Evolutionary conservation across 1,140 invertebrate species (phyloP), one percentile per base, ranked within the genome.

Genomic region (Temnothorax curvispinosus): DNA sequence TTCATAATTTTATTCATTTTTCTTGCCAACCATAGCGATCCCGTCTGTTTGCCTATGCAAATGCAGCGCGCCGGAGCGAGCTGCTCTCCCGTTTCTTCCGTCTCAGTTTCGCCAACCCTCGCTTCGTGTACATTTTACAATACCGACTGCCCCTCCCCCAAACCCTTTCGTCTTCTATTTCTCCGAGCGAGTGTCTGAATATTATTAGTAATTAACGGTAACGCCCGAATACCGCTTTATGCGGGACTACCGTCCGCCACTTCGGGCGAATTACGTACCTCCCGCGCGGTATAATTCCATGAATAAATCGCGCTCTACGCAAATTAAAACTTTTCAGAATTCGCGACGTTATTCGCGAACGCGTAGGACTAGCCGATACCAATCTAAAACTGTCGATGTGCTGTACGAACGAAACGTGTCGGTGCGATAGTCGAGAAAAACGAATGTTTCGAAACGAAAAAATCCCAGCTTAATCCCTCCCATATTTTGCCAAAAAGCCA

Each of bases 1-100:
- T 84, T 84, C 88, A 85, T 95, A 95, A 95, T 95, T 95, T 95
- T 95, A 95, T 95, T 95, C 95, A 95, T 95, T 95, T 95, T 95
- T 95, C 94, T 95, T 94, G 93, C 89, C 91, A 86, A 89, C 91
- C 77, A 88, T 87, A 65, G 72, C 92, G 88, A 91, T 93, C 89
- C 89, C 86, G 77, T 93, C 90, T 93, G 95, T 95, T 95, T 95
- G 94, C 92, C 92, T 95, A 95, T 95, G 95, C 93, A 94, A 95
- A 95, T 95, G 85, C 91, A 88, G 89, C 85, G 84, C 86, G 80
- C 32, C 87, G 77, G 67, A 72, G 86, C 76, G 74, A 58, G 54
- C 69, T 80, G 80, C 81, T 87, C 69, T 81, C 52, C 67, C 77
- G 71, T 85, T 77, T 89, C 80, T 47, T 52, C 75, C 71, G 67